These are phyloP conservation scores for Chaetura pelagica DNA, from an alignment of 2,113 vertebrate species.

Conservation along the genomic window DNA sequence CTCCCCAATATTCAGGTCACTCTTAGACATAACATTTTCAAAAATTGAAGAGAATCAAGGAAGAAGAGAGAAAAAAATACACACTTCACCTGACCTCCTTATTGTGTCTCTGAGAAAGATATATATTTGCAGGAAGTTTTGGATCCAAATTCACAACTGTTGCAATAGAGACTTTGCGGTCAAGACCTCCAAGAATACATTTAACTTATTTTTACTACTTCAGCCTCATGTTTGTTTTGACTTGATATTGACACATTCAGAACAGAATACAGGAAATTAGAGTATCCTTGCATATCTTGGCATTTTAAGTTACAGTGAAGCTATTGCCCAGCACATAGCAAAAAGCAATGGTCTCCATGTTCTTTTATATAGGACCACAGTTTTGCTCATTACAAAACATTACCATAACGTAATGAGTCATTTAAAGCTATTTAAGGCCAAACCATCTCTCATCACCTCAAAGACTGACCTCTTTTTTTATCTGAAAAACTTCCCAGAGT, in stretches of 20 bases:
- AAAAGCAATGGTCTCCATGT: not conserved
- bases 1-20: not conserved
- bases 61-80: not conserved
- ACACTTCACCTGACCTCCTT: not conserved
- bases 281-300: not conserved
- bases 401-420: not conserved
- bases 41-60: not conserved
- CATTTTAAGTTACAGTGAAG: not conserved
- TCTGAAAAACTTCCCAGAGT: constrained; percentile 9
- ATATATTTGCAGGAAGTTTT: not conserved
- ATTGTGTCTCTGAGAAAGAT: not conserved
- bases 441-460: not conserved
- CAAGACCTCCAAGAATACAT: not conserved
- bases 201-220: not conserved
- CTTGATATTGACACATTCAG: not conserved
- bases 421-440: not conserved
- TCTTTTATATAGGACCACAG: not conserved
- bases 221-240: not conserved
- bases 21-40: not conserved
- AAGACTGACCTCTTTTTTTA: constrained; percentile 21
- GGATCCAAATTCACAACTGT: not conserved
- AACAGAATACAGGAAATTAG: not conserved
- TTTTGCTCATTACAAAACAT: not conserved
- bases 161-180: not conserved
- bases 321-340: not conserved